Evolutionary conservation across 37 sponge, comb jelly and placozoan species (phyloP), one percentile per base, ranked within the genome.

Genomic region (Chondrilla cf. caribensis): DNA sequence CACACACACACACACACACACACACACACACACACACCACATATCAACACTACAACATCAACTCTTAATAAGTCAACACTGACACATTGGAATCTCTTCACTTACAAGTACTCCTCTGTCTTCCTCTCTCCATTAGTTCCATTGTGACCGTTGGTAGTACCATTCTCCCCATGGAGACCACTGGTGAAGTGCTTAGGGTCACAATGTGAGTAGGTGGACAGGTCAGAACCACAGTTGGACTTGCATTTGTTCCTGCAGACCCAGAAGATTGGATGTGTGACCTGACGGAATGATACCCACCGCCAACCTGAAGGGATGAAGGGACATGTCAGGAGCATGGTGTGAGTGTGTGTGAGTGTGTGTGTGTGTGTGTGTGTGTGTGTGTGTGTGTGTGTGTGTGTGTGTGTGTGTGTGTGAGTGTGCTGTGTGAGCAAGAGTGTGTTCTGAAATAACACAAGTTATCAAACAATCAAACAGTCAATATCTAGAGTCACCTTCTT

Each of bases 231-330:
- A 82, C 96, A 95, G 25, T 83, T 77, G 21, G 90, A 84, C 84
- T 92, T 89, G 82, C 96, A 95, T 8, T 80, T 84, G 17, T 89
- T 64, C 6, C 40, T 31, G 70, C 96, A 95, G 42, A 95, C 91
- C 96, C 93, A 95, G 89, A 95, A 95, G 26, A 75, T 70, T 28
- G 96, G 96, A 79, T 95, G 96, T 22, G 9, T 57, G 0, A 90
- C 91, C 35, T 85, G 31, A 5, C 91, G 58, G 58, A 79, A 92
- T 36, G 65, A 38, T 11, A 86, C 82, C 96, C 96, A 95, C 47
- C 90, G 29, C 96, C 96, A 95, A 58, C 96, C 93, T 93, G 17
- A 0, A 17, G n/a, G 15, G 15, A 28, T 62, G 15, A 6, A 62
- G 25, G 25, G 25, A 62, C 6, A 62, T 19, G 18, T 7, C 6